Evolutionary conservation across 1,140 invertebrate species (phyloP), one percentile per base, ranked within the genome.

Genomic region (Nomia melanderi): DNA sequence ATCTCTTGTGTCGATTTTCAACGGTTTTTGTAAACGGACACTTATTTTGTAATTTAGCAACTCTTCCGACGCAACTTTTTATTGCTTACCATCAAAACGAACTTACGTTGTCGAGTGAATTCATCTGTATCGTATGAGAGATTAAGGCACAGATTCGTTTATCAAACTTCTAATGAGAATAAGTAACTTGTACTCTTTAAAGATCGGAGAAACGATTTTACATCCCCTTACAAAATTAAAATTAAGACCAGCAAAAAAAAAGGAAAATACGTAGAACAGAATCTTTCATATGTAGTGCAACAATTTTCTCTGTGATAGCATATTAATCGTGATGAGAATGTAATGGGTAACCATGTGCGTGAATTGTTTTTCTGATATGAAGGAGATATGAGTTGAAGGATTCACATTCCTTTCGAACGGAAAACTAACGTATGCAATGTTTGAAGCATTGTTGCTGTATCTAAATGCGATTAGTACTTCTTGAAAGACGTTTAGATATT

Each of bases 231-330:
- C n/a, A n/a, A n/a, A n/a, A n/a, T n/a, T n/a, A n/a, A n/a, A n/a
- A n/a, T n/a, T n/a, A n/a, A n/a, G n/a, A n/a, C n/a, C n/a, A n/a
- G n/a, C n/a, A 14, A 14, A 41, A 14, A 11, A 14, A 41, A 14
- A 14, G 14, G 64, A 47, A 25, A 5, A 33, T 67, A 64, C 60
- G 14, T 33, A 56, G 33, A 57, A 41, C 27, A 59, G 27, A 27
- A 72, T 44, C 41, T 56, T 70, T 69, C 39, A 70, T 64, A 69
- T 36, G 64, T 67, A 65, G 31, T 66, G 36, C 41, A 62, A 79
- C 69, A 72, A 77, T 41, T 73, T 77, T 71, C 62, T 77, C 73
- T 81, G 78, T 77, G 81, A 82, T 81, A 80, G 31, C 54, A 57
- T 72, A 25, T 59, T 63, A 53, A 78, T 53, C 57, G 60, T 44